Conservation (phyloP, 2,797 vertebrate genomes). For the Hipposideros larvatus region DNA sequence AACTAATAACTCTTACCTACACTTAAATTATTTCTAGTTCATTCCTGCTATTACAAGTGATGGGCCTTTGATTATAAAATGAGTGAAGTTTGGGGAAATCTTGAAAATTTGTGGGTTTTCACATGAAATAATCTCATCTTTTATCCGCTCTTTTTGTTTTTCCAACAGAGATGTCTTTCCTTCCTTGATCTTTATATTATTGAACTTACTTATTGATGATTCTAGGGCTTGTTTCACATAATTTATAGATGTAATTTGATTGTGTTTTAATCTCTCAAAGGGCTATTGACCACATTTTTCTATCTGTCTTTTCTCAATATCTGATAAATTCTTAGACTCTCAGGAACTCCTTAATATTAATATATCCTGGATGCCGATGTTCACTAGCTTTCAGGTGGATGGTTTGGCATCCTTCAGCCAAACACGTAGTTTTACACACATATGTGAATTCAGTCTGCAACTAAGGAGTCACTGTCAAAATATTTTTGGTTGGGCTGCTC, state of each 20-base stretch:
- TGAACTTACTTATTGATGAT: background rate
- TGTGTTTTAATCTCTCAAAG: background rate
- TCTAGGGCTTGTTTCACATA: background rate
- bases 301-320: background rate
- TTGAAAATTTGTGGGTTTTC: background rate
- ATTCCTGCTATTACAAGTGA: background rate
- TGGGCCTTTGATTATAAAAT: background rate
- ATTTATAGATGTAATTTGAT: background rate
- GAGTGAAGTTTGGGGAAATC: background rate
- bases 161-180: background rate
- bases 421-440: background rate
- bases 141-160: background rate
- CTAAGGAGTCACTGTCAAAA: background rate
- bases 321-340: background rate
- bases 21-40: background rate
- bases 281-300: background rate
- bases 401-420: background rate
- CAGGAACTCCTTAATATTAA: background rate
- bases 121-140: background rate
- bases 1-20: background rate
- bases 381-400: background rate
- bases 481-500: background rate
- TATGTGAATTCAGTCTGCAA: background rate
- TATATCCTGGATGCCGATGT: background rate
- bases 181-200: background rate